Percentiles rank a stretch among this genome's conserved stretches.
Evolutionary conservation across 2,888 invertebrate species (phyloP).

Genomic region (Orchesellides sinensis): DNA sequence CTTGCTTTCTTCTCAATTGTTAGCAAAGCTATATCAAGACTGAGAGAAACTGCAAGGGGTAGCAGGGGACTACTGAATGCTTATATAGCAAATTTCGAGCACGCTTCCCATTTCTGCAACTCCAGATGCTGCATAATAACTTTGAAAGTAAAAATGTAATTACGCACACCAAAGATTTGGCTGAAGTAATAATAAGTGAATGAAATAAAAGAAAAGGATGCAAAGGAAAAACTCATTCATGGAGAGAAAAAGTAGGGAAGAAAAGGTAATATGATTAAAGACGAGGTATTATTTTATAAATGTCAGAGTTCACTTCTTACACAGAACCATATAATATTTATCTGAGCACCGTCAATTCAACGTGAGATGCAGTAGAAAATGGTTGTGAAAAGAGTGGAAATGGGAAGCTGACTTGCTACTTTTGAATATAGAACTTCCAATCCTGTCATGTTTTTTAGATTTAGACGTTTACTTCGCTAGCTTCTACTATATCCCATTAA

Average conservation of each 20-base stretch:
- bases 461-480: too few species aligned
- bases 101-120: background rate
- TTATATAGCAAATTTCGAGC: background rate
- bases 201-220: background rate
- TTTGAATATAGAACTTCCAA: background rate
- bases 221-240: background rate
- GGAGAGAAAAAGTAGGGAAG: background rate
- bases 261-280: too few species aligned
- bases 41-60: background rate
- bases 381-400: background rate
- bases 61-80: background rate
- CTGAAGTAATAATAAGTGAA: background rate
- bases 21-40: too few species aligned
- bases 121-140: conserved; percentile 5
- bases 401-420: background rate
- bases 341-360: too few species aligned
- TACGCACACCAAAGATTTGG: background rate
- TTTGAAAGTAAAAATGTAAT: conserved; percentile 50
- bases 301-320: background rate
- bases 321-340: too few species aligned
- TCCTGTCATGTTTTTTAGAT: too few species aligned
- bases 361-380: too few species aligned
- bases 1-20: too few species aligned
- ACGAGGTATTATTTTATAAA: background rate
- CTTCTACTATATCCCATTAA: too few species aligned